Percentiles rank a stretch among this genome's conserved stretches.
These are phyloP conservation scores for Megamerina dolium DNA, from an alignment of 2,888 invertebrate genomes.

Conservation along the genomic window DNA sequence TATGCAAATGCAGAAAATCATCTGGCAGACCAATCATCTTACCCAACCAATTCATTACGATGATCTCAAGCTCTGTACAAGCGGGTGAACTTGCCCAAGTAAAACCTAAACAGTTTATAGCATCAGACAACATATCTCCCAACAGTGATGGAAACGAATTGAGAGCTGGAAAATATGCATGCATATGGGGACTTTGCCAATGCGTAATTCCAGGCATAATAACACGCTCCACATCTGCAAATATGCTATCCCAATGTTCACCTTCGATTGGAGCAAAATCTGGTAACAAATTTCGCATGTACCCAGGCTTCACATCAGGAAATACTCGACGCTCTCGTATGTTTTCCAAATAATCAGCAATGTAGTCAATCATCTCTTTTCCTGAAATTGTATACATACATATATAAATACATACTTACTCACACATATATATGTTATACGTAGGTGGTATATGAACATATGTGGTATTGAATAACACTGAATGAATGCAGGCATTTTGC, in stretches of 20 bases:
- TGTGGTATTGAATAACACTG: too few relatives aligned
- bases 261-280: slow-evolving; percentile 78
- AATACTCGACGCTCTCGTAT: slow-evolving; percentile 86
- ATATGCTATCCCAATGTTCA: slow-evolving; percentile 87
- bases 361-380: slow-evolving; percentile 97
- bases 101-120: slow-evolving; percentile 89
- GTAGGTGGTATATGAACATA: too few relatives aligned
- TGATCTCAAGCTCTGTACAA: slow-evolving; percentile 94
- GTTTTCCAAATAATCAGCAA: slow-evolving; percentile 91
- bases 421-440: neutral
- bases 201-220: slow-evolving; percentile 91
- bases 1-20: slow-evolving; percentile 79
- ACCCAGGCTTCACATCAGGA: slow-evolving; percentile 92
- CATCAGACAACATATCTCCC: slow-evolving; percentile 94
- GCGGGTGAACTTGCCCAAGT: slow-evolving; percentile 97
- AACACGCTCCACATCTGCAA: slow-evolving; percentile 85
- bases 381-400: slow-evolving; percentile 54
- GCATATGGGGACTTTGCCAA: slow-evolving; percentile 92
- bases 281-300: slow-evolving; percentile 80
- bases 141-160: slow-evolving; percentile 90
- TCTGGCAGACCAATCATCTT: slow-evolving; percentile 93
- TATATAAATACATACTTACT: neutral
- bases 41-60: slow-evolving; percentile 98
- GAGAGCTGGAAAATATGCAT: slow-evolving; percentile 94
- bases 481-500: too few relatives aligned